Base-by-base conservation (phyloP, 2,797 vertebrate genomes). In the Dendrocincla tyrannina region DNA sequence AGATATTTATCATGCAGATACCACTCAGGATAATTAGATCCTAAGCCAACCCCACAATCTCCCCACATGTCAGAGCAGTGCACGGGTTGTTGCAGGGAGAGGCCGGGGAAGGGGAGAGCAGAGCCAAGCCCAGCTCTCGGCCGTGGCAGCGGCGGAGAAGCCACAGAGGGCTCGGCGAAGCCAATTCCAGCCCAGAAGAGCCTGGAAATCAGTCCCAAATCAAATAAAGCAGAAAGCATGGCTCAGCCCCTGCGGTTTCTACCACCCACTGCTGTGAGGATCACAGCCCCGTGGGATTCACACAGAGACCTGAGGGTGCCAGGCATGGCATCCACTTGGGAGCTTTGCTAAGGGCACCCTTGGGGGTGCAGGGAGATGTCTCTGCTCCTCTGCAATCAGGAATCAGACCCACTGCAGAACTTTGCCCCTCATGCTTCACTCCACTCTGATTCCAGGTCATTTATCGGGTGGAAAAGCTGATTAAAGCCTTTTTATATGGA, bases 201-300 rank as follows among this genome's bases (percentile, higher is more conserved):
- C 81, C 86, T 84, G 76, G 77, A 89, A 87, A 92, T 95, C 84
- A 81, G 74, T 44, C 84, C 66, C 66, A 63, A 78, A 86, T 47
- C 80, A 81, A 91, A 87, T 30, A 52, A 92, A 91, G 58, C 77
- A 74, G 33, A 74, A 52, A 80, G 73, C 88, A 81, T 69, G 3
- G 5, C 77, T 81, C 64, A 37, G 66, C 16, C 7, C 2, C 68
- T 63, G 79, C 4, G 81, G 85, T 91, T 95, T 87, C 70, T 87
- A 63, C 81, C 94, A 91, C 85, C 85, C 85, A 91, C 85, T 28
- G 77, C 90, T 63, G 88, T 62, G 81, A 91, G 92, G 88, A 87
- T 74, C 92, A 62, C 66, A 89, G 81, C 49, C 44, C 46, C 18
- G 42, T 37, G 1, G 18, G 77, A 32, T 89, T 89, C 89, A 89